Base-by-base conservation (phyloP, 2,113 vertebrate genomes). In the Conger conger region DNA sequence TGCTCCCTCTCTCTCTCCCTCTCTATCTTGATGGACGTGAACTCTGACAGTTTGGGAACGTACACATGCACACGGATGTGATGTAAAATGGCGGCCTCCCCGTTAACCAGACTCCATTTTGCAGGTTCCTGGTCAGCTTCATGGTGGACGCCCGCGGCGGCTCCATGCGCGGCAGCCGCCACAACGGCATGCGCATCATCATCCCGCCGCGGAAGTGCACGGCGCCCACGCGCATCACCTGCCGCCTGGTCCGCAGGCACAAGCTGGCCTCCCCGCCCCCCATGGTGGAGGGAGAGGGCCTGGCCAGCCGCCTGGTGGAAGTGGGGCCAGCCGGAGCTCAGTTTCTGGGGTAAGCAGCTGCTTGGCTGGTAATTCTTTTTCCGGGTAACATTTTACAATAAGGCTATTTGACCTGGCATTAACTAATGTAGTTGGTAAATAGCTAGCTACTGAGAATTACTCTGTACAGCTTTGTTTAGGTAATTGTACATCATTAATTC, bases 211-310 rank as follows among this genome's bases (percentile, higher is more conserved):
- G 98, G 18, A 99, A 99, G 91, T 99, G 98, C 90, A 99, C 98
- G 0, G 98, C 98, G 0, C 98, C 98, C 85, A 99, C 98, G 0
- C 97, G 98, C 83, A 98, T 99, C 93, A 99, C 98, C 79, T 99
- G 98, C 90, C 97, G 98, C 68, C 91, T 99, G 94, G 98, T 97
- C 35, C 99, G 99, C 95, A 97, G 97, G 84, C 97, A 98, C 94
- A 99, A 99, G 76, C 94, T 99, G 92, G 98, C 98, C 80, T 96
- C 96, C 79, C 97, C 97, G 40, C 98, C 98, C 0, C 98, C 98
- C 0, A 99, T 99, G 98, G 98, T 99, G 88, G 98, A 99, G 93
- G 98, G 98, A 91, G 98, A 99, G 94, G 98, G 98, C 86, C 92
- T 99, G 92, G 97, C 98, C 80, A 99, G 98, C 93, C 95, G 98